Conservation (phyloP, 2,888 invertebrate species). For the Anthoptus insignis region DNA sequence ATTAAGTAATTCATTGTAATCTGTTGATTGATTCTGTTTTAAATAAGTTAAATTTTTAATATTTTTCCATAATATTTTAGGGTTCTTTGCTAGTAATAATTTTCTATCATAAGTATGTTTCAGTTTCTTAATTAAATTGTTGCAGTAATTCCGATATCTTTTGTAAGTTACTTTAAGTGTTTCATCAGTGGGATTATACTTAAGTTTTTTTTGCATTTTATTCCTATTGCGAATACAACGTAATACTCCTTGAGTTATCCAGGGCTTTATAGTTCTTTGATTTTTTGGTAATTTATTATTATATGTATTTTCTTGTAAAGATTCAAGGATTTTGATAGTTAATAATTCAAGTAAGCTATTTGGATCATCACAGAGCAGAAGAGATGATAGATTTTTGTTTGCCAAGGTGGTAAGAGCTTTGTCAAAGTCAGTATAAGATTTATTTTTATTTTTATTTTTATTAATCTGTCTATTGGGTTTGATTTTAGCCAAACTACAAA, state of each 20-base stretch:
- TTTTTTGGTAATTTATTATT: background rate
- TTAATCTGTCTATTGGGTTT: background rate
- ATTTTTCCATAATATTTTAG: background rate
- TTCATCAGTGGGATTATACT: background rate
- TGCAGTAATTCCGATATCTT: conserved; percentile 14
- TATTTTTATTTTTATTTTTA: background rate
- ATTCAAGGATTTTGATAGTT: background rate
- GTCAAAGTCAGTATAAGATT: background rate
- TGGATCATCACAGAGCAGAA: background rate
- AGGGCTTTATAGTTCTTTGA: conserved; percentile 1
- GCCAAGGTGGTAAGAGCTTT: background rate
- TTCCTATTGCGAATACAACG: background rate
- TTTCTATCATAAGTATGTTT: background rate
- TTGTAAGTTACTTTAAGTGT: conserved; percentile 12
- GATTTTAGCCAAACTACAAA: background rate
- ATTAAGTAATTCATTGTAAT: background rate
- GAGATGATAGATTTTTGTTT: background rate
- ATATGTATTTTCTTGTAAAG: conserved; percentile 5
- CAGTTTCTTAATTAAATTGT: background rate
- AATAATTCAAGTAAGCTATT: background rate
- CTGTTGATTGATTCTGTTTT: background rate
- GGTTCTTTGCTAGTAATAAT: background rate
- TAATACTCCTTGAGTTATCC: background rate
- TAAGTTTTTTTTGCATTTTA: conserved; percentile 9
- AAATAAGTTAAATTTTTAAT: conserved; percentile 7